Base-by-base conservation (phyloP, 2,113 vertebrate species). In the Xerus inauris region DNA sequence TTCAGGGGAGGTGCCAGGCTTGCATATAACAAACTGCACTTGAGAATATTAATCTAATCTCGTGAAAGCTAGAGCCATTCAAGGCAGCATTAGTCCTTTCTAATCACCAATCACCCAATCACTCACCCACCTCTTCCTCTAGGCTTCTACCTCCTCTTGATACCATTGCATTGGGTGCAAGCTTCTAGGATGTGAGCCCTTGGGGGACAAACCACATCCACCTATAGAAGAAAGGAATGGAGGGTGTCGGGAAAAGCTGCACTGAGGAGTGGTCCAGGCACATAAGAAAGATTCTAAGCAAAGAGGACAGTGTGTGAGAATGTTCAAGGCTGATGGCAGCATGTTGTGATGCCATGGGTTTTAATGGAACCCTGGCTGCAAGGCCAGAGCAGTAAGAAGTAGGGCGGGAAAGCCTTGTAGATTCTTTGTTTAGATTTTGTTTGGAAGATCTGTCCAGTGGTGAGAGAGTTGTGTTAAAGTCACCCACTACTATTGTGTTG, bases 321-420 rank as follows among this genome's bases (percentile, higher is more conserved):
- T 45, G 62, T 28, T 47, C 16, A 16, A 67, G 3, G 30, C 59
- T 14, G 13, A 28, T 22, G 35, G 10, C 49, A 57, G 38, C 5
- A 1, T 28, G 0, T 11, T 1, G 13, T 11, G 32, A 14, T 38
- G n/a, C n/a, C n/a, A n/a, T n/a, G 10, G 8, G 79, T 20, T 26
- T 49, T 47, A 79, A 5, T 7, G 16, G 38, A 47, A 20, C 38
- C 65, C 77, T 91, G 62, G 28, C 47, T 22, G 14, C 45, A 22
- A 54, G 62, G 49, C 16, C 28, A 17, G 45, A 67, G 75, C n/a
- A 54, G 47, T 1, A 40, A 40, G 49, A n/a, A n/a, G n/a, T n/a
- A n/a, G n/a, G n/a, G n/a, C n/a, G n/a, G n/a, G n/a, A n/a, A n/a
- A n/a, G n/a, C n/a, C n/a, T n/a, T n/a, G n/a, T n/a, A n/a, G n/a